Percentiles rank a stretch among this genome's conserved stretches.
Evolutionary conservation across 2,888 invertebrate species (phyloP).

Genomic region (Trissolcus japonicus): DNA sequence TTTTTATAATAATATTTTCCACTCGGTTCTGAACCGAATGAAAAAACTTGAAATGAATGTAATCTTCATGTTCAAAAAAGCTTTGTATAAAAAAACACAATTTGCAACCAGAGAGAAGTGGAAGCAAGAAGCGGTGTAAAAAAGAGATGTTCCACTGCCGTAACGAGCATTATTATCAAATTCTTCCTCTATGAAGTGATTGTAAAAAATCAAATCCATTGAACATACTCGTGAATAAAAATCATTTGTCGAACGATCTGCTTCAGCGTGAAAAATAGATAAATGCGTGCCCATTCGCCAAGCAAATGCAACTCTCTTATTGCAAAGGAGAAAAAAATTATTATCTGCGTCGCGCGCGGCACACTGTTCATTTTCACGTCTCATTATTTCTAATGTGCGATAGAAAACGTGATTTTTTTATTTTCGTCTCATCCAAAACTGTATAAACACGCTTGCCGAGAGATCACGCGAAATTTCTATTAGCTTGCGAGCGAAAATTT

Average conservation of each 20-base stretch:
- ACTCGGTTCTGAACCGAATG: too few species aligned
- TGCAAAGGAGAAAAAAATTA: not conserved
- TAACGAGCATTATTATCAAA: conserved; percentile 1
- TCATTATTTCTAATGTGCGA: conserved; percentile 35
- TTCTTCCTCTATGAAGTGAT: not conserved
- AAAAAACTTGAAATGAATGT: too few species aligned
- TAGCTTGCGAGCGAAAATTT: conserved; percentile 1
- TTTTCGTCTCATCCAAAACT: conserved; percentile 12
- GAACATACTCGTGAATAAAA: conserved; percentile 12
- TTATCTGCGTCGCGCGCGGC: not conserved
- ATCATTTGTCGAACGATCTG: conserved; percentile 30
- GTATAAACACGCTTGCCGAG: not conserved
- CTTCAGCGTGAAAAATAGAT: conserved; percentile 15
- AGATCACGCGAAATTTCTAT: conserved; percentile 24
- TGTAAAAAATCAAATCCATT: conserved; percentile 8
- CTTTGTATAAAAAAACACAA: not conserved
- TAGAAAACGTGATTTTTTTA: conserved; percentile 22
- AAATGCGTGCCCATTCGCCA: conserved; percentile 20
- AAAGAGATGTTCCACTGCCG: not conserved
- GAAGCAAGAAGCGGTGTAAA: too few species aligned
- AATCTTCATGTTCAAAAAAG: too few species aligned
- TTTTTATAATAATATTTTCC: too few species aligned
- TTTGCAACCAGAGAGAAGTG: too few species aligned
- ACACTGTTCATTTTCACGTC: conserved; percentile 28
- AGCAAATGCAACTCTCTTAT: conserved; percentile 17